These are phyloP conservation scores for Phyto melanocephala DNA, from an alignment of 2,888 invertebrate genomes.

Conservation along the genomic window DNA sequence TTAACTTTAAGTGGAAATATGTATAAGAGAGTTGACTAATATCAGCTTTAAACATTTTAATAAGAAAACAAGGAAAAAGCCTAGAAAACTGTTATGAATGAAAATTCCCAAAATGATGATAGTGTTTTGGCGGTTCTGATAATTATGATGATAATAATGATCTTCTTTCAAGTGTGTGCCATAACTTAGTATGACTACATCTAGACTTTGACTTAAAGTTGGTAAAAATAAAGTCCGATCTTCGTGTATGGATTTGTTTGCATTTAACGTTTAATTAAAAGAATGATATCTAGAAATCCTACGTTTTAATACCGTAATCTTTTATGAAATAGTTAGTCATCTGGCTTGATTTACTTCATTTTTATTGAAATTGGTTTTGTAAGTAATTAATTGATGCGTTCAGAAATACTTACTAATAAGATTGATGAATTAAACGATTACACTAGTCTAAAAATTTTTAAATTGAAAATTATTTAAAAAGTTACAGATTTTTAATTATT, in stretches of 20 bases:
- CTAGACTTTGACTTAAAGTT: constrained; percentile 1
- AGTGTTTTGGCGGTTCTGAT: not conserved
- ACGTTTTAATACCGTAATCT: too few relatives aligned
- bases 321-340: too few relatives aligned
- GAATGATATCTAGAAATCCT: too few relatives aligned
- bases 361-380: too few relatives aligned
- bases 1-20: not conserved
- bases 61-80: not conserved
- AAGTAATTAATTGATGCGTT: too few relatives aligned
- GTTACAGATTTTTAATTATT: too few relatives aligned
- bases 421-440: too few relatives aligned
- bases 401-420: too few relatives aligned
- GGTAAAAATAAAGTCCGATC: constrained; percentile 17
- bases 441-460: too few relatives aligned
- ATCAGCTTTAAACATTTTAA: not conserved
- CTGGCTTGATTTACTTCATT: too few relatives aligned
- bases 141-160: not conserved
- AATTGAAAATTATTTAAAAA: too few relatives aligned
- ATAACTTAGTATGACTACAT: not conserved
- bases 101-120: constrained; percentile 17
- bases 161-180: not conserved
- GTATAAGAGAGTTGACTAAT: not conserved
- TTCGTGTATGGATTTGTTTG: not conserved
- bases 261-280: not conserved
- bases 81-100: constrained; percentile 48